Base-by-base conservation (phyloP, 92 coral and sea anemone genomes). In the Actinernus sp. region DNA sequence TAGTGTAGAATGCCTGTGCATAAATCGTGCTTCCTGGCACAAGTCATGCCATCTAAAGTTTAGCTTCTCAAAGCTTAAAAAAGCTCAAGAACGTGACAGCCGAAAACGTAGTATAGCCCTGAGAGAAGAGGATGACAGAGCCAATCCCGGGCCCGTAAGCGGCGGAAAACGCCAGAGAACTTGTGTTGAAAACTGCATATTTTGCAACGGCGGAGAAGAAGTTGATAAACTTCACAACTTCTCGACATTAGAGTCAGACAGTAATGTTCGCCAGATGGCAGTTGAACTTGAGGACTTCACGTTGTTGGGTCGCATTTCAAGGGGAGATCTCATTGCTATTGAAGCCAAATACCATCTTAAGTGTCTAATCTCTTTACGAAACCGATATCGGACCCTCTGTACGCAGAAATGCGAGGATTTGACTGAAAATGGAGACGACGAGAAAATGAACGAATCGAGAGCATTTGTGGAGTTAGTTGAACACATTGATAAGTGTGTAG, bases 261-360 rank as follows among this genome's bases (percentile, higher is more conserved):
- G 39, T 32, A 33, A 54, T 30, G 37, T 67, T 39, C 26, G 63
- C 28, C 23, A 39, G 20, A 67, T 67, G 49, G 74, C 63, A 11
- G 48, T 37, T 19, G 37, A 52, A 49, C 51, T 67, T 13, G 14
- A 67, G 39, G 74, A 67, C 43, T 52, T 27, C 26, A n/a, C 43
- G 17, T 37, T 53, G 23, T 53, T 53, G 24, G 37, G 37, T 55
- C 47, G 22, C 16, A 3, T 67, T 43, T 36, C 48, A n/a, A 54
- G 68, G 37, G 70, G 69, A 21, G 70, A 71, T 56, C 49, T 71
- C 1, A 31, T 58, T 7, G 78, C 78, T 13, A 71, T 58, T 12
- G 57, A 71, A 23, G 78, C 66, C 25, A 58, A 71, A 41, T 71
- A 71, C 58, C 78, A 71, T 29, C 14, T 71, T 26, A 24, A 22